Evolutionary conservation across 2,797 vertebrate genomes (phyloP).

Genomic region (Ptychobarbus kaznakovi): DNA sequence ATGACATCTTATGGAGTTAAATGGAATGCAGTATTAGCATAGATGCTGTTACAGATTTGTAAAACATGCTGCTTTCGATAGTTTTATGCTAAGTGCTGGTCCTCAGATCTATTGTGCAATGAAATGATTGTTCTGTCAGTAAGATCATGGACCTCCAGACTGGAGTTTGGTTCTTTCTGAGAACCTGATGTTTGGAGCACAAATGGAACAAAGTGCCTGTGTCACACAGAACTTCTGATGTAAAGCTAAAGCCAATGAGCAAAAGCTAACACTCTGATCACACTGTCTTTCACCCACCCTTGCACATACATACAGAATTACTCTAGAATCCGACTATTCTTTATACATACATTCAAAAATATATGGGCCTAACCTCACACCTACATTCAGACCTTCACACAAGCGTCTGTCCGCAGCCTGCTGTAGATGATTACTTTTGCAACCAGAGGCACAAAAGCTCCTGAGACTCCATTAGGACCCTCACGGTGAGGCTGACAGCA

Average conservation of each 20-base stretch:
- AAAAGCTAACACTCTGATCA: slow-evolving; percentile 30
- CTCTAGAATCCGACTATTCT: slow-evolving; percentile 40
- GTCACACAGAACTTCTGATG: neutral
- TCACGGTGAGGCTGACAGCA: slow-evolving; percentile 59
- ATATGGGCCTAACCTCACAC: slow-evolving; percentile 44
- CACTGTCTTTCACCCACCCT: slow-evolving; percentile 4
- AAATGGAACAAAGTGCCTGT: neutral
- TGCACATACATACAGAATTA: slow-evolving; percentile 30
- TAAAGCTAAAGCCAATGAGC: neutral
- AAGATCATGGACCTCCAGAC: neutral
- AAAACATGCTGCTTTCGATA: neutral
- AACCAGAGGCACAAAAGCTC: slow-evolving; percentile 70
- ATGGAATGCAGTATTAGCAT: neutral
- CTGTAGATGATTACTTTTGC: slow-evolving; percentile 73
- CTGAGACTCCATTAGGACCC: slow-evolving; percentile 74
- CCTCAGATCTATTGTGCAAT: neutral
- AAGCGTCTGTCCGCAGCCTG: slow-evolving; percentile 2
- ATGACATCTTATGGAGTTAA: neutral
- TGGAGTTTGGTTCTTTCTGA: slow-evolving; percentile 6
- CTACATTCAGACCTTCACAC: slow-evolving; percentile 66
- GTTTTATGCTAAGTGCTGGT: neutral
- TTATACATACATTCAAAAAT: neutral
- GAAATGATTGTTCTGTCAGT: neutral
- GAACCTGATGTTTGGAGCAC: slow-evolving; percentile 1
- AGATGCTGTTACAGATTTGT: slow-evolving; percentile 11